Conservation (phyloP, 1,140 invertebrate genomes). For the Diorhabda elongata region DNA sequence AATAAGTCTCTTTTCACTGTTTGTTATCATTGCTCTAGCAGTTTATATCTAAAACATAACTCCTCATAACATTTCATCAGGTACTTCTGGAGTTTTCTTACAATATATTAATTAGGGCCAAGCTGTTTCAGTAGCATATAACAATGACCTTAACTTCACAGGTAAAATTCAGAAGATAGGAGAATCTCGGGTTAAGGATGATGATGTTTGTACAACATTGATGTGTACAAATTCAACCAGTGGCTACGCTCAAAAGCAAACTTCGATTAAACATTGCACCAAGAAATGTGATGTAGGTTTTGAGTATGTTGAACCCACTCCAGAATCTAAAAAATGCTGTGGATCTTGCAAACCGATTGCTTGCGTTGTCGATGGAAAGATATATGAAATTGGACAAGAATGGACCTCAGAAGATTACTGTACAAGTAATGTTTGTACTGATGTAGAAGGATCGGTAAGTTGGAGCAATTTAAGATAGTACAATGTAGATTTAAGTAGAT, state of each 20-base stretch:
- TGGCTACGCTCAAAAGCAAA: conserved; percentile 47
- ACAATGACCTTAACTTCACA: not conserved
- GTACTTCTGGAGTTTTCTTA: too few relatives aligned
- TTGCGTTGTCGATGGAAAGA: conserved; percentile 55
- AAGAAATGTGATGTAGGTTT: conserved; percentile 42
- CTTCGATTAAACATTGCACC: conserved; percentile 38
- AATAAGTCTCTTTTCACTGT: too few relatives aligned
- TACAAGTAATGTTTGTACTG: conserved; percentile 54
- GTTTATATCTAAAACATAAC: too few relatives aligned
- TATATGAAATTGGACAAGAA: conserved; percentile 50
- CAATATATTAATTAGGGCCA: too few relatives aligned
- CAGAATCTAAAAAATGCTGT: conserved; percentile 55
- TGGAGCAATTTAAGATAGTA: too few relatives aligned
- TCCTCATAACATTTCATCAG: too few relatives aligned
- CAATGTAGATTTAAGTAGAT: too few relatives aligned
- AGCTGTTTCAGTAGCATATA: too few relatives aligned
- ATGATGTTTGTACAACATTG: conserved; percentile 53
- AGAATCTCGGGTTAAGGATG: conserved; percentile 54
- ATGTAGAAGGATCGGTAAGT: conserved; percentile 54
- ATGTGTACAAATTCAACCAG: conserved; percentile 49
- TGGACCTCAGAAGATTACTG: conserved; percentile 61
- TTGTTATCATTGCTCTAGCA: too few relatives aligned
- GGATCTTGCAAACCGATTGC: conserved; percentile 59
- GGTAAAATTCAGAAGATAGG: conserved; percentile 45
- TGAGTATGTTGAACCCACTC: conserved; percentile 44